Evolutionary conservation across 92 coral and sea anemone genomes (phyloP).

Genomic region (Virgularia gustaviana): DNA sequence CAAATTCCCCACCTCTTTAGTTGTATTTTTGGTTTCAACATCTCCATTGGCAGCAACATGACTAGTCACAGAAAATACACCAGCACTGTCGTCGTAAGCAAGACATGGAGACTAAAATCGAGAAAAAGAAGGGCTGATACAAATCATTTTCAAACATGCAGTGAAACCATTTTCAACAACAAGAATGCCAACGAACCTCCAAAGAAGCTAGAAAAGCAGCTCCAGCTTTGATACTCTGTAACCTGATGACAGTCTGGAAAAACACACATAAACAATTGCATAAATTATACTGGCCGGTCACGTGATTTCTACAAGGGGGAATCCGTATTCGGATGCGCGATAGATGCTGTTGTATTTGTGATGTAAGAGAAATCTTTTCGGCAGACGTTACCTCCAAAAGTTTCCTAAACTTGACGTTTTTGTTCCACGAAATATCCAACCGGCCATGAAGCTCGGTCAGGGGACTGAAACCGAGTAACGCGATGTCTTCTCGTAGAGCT

Average conservation of each 20-base stretch:
- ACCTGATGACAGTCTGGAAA: constrained; percentile 74
- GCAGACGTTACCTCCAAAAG: constrained; percentile 82
- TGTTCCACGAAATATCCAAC: constrained; percentile 73
- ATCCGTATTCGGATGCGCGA: not conserved
- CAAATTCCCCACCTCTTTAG: constrained; percentile 5
- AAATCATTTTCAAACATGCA: not conserved
- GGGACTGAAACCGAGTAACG: constrained; percentile 73
- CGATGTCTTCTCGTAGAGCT: constrained; percentile 89
- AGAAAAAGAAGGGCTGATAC: not conserved
- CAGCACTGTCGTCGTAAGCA: constrained; percentile 15
- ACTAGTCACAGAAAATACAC: constrained; percentile 14
- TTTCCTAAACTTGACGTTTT: constrained; percentile 68
- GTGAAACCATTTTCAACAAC: no score
- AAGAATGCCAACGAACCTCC: constrained; percentile 79
- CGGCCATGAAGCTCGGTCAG: constrained; percentile 65
- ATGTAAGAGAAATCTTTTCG: not conserved
- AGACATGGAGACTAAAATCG: constrained; percentile 6
- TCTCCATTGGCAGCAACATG: constrained; percentile 27
- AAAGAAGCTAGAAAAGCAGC: constrained; percentile 69
- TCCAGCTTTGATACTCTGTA: constrained; percentile 76
- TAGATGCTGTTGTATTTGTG: not conserved
- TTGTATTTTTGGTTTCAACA: not conserved
- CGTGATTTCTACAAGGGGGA: not conserved
- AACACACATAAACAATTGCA: not conserved
- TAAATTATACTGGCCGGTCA: not conserved